Evolutionary conservation across 2,113 vertebrate species (phyloP).

Genomic region (Xenopus laevis): DNA sequence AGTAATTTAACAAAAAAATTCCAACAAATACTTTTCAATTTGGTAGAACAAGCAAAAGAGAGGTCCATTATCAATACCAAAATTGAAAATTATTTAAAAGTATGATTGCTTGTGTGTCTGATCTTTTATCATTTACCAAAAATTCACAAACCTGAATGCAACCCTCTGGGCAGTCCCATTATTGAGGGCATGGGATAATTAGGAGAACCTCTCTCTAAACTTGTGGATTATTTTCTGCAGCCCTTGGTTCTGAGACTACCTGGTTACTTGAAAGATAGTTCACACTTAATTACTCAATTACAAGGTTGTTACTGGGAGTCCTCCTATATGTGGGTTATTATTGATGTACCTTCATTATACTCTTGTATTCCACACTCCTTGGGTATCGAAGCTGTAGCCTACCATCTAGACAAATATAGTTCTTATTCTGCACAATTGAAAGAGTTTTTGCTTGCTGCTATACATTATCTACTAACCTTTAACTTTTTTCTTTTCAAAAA

Average conservation of each 20-base stretch:
- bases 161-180: neutral
- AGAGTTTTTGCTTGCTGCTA: neutral
- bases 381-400: too few species aligned
- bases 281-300: neutral
- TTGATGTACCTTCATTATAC: neutral
- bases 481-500: too few species aligned
- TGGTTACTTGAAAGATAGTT: neutral
- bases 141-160: neutral
- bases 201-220: neutral
- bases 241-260: neutral
- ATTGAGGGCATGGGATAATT: neutral
- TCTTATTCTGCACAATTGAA: neutral
- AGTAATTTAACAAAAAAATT: too few species aligned
- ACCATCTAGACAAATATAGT: neutral
- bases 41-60: too few species aligned
- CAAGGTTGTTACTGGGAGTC: neutral
- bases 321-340: neutral
- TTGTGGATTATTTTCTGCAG: neutral
- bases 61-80: too few species aligned
- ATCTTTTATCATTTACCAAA: neutral
- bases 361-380: neutral
- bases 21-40: too few species aligned
- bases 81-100: neutral
- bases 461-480: too few species aligned
- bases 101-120: neutral